A percentile compares a stretch with the other conserved stretches of the same genome.
Evolutionary conservation across 2,888 invertebrate species (phyloP).

Genomic region (Sminthurides aquaticus): DNA sequence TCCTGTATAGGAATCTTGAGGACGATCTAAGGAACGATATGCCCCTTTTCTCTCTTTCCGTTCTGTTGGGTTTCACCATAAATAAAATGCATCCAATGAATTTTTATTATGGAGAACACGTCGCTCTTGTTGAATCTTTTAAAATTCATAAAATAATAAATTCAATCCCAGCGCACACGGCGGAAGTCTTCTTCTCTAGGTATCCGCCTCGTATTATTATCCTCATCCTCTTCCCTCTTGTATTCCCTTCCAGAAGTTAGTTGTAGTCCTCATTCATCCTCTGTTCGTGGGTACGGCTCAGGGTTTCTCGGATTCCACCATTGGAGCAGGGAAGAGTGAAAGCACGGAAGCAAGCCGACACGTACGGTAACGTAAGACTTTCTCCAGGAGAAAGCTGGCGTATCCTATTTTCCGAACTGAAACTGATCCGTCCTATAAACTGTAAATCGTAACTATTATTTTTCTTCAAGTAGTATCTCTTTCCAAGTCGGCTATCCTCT

Average conservation of each 20-base stretch:
- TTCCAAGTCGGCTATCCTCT: too few species aligned
- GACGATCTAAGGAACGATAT: too few species aligned
- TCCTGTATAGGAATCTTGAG: too few species aligned
- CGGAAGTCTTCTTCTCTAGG: constrained; percentile 30
- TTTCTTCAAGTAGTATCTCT: neutral
- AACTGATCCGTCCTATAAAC: neutral
- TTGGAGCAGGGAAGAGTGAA: too few species aligned
- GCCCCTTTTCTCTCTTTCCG: too few species aligned
- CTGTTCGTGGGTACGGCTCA: too few species aligned
- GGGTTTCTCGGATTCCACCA: too few species aligned
- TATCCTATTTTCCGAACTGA: neutral
- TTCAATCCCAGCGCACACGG: constrained; percentile 43
- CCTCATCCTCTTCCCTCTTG: neutral
- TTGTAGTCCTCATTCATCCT: too few species aligned
- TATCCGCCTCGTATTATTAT: neutral
- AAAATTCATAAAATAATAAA: constrained; percentile 44
- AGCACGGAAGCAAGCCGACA: neutral
- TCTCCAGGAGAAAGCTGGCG: too few species aligned
- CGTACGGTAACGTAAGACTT: too few species aligned
- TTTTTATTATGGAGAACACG: constrained; percentile 42
- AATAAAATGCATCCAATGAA: constrained; percentile 42
- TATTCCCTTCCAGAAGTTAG: too few species aligned
- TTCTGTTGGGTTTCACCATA: constrained; percentile 36
- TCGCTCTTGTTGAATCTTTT: constrained; percentile 39
- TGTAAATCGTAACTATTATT: neutral